Base-by-base conservation (phyloP, 2,888 invertebrate genomes). In the Pyralis farinalis region DNA sequence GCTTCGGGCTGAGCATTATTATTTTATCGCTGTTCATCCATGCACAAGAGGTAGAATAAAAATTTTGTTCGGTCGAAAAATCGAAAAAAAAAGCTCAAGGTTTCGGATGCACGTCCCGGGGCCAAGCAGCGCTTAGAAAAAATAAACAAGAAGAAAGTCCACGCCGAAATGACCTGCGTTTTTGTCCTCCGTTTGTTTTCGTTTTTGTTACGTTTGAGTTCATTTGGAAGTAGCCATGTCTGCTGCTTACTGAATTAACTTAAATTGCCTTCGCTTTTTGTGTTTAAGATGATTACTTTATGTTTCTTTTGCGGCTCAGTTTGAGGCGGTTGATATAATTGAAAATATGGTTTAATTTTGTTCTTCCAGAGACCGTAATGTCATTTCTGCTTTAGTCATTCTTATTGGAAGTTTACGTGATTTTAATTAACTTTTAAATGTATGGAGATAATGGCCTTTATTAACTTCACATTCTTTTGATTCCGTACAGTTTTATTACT, bases 191-290 rank as follows among this genome's bases (percentile, higher is more conserved):
- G 77, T 85, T 87, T 86, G 84, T 87, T 87, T 83, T 85, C 75
- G 77, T 87, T 87, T 88, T 87, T 87, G 83, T 87, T 80, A 77
- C 80, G 73, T 84, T 86, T 81, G 85, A 84, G 85, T 86, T 88
- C 87, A 88, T 87, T 88, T 88, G 72, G 84, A 83, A 86, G 88
- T 83, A 84, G 85, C 87, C 77, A 79, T 74, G 84, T 79, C 82
- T 74, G 76, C 72, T 84, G 82, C 82, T 85, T 82, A 87, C 87
- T 78, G 82, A 84, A 87, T 88, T 85, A 85, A 82, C 83, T 85
- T 75, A 81, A 85, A 86, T 84, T 85, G 78, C 75, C 71, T 74
- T 75, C 55, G 57, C 57, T 81, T 83, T 78, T 79, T 77, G 58
- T 63, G 48, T 68, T 66, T 51, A 49, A 70, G 57, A 65, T 70